Conservation (phyloP, 64 coral and sea anemone species). For the Montipora foliosa region DNA sequence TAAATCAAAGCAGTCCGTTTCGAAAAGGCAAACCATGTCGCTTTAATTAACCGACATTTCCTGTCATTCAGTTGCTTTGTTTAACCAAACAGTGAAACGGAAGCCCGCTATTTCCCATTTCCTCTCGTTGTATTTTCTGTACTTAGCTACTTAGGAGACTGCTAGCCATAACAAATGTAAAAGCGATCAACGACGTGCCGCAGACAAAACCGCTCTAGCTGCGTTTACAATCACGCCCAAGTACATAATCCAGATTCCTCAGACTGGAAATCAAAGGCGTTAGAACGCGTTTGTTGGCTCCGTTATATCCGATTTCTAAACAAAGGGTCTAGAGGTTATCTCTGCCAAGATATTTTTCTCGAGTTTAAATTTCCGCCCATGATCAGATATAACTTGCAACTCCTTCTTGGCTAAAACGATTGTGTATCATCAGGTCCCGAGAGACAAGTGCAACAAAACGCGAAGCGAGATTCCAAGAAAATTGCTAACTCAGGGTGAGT, state of each 20-base stretch:
- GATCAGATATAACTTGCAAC: constrained; percentile 18
- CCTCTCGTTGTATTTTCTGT: neutral
- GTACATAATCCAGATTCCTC: constrained; percentile 8
- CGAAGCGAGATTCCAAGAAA: neutral
- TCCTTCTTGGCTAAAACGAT: neutral
- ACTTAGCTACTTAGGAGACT: neutral
- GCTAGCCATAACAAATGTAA: neutral
- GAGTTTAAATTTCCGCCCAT: constrained; percentile 6
- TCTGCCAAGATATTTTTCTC: neutral
- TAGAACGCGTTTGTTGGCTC: neutral
- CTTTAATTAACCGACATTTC: neutral
- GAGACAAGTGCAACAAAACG: neutral
- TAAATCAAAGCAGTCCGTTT: neutral
- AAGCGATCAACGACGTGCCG: neutral
- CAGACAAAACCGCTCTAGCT: neutral
- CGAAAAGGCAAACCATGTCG: neutral
- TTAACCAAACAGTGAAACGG: neutral
- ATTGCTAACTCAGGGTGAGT: neutral
- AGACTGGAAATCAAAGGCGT: constrained; percentile 7
- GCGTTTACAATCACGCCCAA: constrained; percentile 1
- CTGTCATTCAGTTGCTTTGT: constrained; percentile 3
- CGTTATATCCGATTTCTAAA: constrained; percentile 17
- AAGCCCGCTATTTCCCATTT: neutral
- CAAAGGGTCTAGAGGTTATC: constrained; percentile 46
- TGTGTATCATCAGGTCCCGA: too few species aligned